Conservation (phyloP, 2,888 invertebrate genomes). For the Pegoplata infirma region DNA sequence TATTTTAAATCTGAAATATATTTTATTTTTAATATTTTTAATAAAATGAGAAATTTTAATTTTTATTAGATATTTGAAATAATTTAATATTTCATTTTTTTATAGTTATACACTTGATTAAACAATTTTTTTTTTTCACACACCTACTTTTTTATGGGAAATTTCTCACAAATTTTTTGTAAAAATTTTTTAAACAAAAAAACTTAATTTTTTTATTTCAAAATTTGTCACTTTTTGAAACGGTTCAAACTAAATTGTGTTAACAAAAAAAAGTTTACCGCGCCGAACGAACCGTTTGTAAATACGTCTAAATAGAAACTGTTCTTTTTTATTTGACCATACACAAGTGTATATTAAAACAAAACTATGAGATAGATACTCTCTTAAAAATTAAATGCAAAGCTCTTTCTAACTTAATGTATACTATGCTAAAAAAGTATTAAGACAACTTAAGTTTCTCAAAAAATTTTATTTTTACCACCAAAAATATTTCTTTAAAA, state of each 20-base stretch:
- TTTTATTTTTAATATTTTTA: background rate
- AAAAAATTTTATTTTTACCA: too few relatives aligned
- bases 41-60: too few relatives aligned
- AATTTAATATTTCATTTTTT: too few relatives aligned
- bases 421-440: too few relatives aligned
- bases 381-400: too few relatives aligned
- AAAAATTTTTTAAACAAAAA: slow-evolving; percentile 3
- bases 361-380: slow-evolving; percentile 56
- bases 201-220: background rate
- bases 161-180: background rate
- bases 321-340: slow-evolving; percentile 35
- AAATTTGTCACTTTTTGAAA: background rate
- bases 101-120: too few relatives aligned
- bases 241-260: slow-evolving; percentile 10
- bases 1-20: background rate
- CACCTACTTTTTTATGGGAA: slow-evolving; percentile 23
- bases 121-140: background rate
- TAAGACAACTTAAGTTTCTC: too few relatives aligned
- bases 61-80: background rate
- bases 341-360: slow-evolving; percentile 26
- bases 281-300: slow-evolving; percentile 34
- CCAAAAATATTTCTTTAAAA: too few relatives aligned
- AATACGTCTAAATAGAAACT: slow-evolving; percentile 57
- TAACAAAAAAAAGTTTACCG: slow-evolving; percentile 14
- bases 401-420: background rate